phyloP scores from a whole-genome alignment of 2,797 vertebrate species.

The Distichodus sexfasciatus region DNA sequence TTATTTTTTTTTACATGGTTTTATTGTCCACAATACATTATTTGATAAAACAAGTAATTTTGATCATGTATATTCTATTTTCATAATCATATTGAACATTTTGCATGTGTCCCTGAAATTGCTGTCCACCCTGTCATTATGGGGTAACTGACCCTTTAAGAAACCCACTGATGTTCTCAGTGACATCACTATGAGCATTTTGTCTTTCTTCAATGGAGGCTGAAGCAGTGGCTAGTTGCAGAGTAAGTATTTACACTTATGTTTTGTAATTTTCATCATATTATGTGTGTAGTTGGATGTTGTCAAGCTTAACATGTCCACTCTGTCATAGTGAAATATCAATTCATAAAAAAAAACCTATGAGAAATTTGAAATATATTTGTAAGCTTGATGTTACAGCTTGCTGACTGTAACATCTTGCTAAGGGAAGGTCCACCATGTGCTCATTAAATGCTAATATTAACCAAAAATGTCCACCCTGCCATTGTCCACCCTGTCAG shows the following conservation, averaged over 20 bases:
- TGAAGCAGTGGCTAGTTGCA: too few species aligned
- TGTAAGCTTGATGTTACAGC: neutral
- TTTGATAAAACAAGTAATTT: constrained; percentile 21
- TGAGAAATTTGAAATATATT: too few species aligned
- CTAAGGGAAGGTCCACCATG: too few species aligned
- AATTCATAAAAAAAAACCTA: neutral
- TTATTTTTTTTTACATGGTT: neutral
- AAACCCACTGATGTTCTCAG: constrained; percentile 1
- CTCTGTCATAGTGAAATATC: constrained; percentile 15
- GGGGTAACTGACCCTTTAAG: neutral
- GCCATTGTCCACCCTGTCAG: constrained; percentile 1
- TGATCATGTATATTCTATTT: neutral
- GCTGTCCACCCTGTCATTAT: neutral
- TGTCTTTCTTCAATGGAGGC: too few species aligned
- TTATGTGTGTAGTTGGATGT: too few species aligned
- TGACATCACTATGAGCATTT: constrained; percentile 25
- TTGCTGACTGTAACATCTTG: constrained; percentile 1
- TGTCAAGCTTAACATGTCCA: constrained; percentile 25
- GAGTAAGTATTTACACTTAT: too few species aligned
- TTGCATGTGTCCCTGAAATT: neutral
- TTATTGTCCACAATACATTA: constrained; percentile 9
- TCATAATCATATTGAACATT: too few species aligned
- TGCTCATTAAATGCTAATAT: too few species aligned
- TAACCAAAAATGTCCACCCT: too few species aligned
- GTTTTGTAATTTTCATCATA: neutral